phyloP scores from a whole-genome alignment of 2,113 vertebrate genomes.

The Gallinago jamesoni region DNA sequence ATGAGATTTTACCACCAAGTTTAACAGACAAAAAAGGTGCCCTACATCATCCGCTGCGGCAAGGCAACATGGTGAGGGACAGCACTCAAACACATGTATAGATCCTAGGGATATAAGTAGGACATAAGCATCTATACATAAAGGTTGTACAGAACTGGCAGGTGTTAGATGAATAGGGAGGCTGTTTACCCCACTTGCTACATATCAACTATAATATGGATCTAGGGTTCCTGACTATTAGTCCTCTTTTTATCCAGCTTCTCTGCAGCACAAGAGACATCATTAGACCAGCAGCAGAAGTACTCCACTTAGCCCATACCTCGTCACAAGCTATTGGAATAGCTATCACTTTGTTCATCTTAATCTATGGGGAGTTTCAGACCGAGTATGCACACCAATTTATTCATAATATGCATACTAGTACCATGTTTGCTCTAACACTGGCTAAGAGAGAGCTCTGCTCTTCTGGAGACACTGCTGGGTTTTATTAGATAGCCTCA shows the following conservation, averaged over 20 bases:
- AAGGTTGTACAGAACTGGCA: conserved; percentile 1
- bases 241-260: not conserved
- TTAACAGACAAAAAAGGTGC: not conserved
- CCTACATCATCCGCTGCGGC: not conserved
- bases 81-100: not conserved
- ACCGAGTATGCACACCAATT: not conserved
- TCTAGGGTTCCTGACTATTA: not conserved
- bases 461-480: not conserved
- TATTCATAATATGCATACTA: not conserved
- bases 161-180: conserved; percentile 15
- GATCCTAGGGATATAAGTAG: not conserved
- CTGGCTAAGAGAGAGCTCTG: not conserved
- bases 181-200: not conserved
- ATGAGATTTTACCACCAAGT: not conserved
- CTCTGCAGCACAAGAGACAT: not conserved
- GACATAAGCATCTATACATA: not conserved
- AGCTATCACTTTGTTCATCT: not conserved
- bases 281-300: not conserved
- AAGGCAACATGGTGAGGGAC: not conserved
- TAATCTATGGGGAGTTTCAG: conserved; percentile 8
- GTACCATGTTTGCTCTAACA: not conserved
- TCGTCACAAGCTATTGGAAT: not conserved
- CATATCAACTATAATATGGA: not conserved
- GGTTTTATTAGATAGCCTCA: not conserved
- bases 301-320: not conserved